phyloP scores from a whole-genome alignment of 2,113 vertebrate genomes.

The Pao palembangensis region DNA sequence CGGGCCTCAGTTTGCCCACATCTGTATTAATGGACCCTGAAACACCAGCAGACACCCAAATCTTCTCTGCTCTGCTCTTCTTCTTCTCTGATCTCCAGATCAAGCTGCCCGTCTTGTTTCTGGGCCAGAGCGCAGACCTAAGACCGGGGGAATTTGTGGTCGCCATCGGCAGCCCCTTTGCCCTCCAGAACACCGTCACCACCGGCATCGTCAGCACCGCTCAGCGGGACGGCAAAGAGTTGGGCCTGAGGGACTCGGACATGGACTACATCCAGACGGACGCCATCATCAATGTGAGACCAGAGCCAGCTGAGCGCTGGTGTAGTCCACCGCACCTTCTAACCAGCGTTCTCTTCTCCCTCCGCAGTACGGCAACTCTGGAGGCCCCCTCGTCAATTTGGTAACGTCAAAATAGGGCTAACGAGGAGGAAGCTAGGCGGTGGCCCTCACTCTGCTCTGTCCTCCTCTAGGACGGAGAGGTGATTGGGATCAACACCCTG shows the following conservation, averaged over 20 bases:
- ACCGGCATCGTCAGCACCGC: slow-evolving; percentile 97
- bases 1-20: too few relatives aligned
- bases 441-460: neutral
- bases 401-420: slow-evolving; percentile 65
- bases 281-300: slow-evolving; percentile 93
- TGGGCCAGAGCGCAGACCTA: slow-evolving; percentile 90
- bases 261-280: slow-evolving; percentile 99
- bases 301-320: too few relatives aligned
- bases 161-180: slow-evolving; percentile 94
- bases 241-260: slow-evolving; percentile 93
- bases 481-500: slow-evolving; percentile 96
- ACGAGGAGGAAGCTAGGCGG: slow-evolving; percentile 9
- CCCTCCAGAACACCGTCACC: slow-evolving; percentile 96
- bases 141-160: slow-evolving; percentile 97
- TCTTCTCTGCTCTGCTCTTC: too few relatives aligned
- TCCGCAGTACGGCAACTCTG: slow-evolving; percentile 94
- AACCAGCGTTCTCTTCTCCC: slow-evolving; percentile 43
- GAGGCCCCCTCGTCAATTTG: slow-evolving; percentile 94
- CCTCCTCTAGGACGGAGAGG: slow-evolving; percentile 88
- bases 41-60: too few relatives aligned
- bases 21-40: too few relatives aligned
- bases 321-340: neutral
- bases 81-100: slow-evolving; percentile 63
- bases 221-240: slow-evolving; percentile 90
- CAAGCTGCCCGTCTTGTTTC: slow-evolving; percentile 87